phyloP scores from a whole-genome alignment of 2,797 vertebrate genomes.

The Bucorvus abyssinicus region DNA sequence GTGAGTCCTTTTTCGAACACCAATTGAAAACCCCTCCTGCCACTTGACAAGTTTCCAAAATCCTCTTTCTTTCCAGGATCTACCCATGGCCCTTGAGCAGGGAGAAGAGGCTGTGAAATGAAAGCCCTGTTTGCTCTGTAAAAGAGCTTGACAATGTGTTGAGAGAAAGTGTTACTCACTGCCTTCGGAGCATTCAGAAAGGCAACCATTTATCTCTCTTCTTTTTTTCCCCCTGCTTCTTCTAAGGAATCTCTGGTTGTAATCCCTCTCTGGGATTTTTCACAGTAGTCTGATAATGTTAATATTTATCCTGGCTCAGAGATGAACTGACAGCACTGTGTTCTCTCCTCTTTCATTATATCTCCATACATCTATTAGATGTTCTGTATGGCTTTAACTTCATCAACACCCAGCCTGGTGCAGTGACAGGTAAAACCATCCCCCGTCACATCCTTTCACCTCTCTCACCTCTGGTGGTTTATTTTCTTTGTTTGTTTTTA shows the following conservation, averaged over 20 bases:
- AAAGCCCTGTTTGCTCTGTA: slow-evolving; percentile 81
- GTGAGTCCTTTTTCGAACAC: slow-evolving; percentile 16
- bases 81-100: slow-evolving; percentile 22
- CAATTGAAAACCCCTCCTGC: slow-evolving; percentile 29
- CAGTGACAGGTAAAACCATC: slow-evolving; percentile 13
- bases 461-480: not conserved
- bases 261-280: slow-evolving; percentile 83
- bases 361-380: slow-evolving; percentile 44
- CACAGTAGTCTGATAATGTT: slow-evolving; percentile 84
- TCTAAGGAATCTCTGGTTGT: slow-evolving; percentile 80
- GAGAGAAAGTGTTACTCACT: slow-evolving; percentile 81
- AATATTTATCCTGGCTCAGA: slow-evolving; percentile 83
- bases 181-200: slow-evolving; percentile 77
- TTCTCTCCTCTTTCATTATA: slow-evolving; percentile 26
- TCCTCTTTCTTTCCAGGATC: slow-evolving; percentile 50
- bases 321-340: slow-evolving; percentile 46
- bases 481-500: not conserved
- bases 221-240: slow-evolving; percentile 22
- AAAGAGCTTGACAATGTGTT: slow-evolving; percentile 82
- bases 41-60: slow-evolving; percentile 66
- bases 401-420: not conserved
- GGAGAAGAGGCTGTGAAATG: slow-evolving; percentile 67
- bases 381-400: slow-evolving; percentile 30
- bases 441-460: not conserved
- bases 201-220: slow-evolving; percentile 70